Evolutionary conservation across 2,888 invertebrate genomes (phyloP).

Genomic region (Pollenia labialis): DNA sequence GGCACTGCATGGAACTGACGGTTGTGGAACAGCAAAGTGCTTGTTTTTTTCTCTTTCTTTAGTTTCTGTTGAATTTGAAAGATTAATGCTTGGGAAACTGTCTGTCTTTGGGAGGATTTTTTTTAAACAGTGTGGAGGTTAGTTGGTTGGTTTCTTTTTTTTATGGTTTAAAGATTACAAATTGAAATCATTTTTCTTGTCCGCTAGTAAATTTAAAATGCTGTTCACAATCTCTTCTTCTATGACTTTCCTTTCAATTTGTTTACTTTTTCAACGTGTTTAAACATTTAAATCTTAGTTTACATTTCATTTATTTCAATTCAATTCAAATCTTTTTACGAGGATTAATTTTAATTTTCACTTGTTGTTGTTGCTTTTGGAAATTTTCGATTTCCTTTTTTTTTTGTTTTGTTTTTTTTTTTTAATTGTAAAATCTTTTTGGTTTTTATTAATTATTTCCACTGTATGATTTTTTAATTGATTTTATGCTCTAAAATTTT

Average conservation of each 20-base stretch:
- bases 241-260: conserved; percentile 64
- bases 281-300: conserved; percentile 39
- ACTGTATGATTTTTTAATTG: conserved; percentile 57
- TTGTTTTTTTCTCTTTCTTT: conserved; percentile 2
- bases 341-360: conserved; percentile 63
- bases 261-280: conserved; percentile 1
- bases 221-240: conserved; percentile 6
- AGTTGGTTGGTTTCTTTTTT: conserved; percentile 12
- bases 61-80: conserved; percentile 31
- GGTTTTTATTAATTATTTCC: conserved; percentile 41
- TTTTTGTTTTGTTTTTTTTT: conserved; percentile 34
- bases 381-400: conserved; percentile 11
- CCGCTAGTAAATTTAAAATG: conserved; percentile 16
- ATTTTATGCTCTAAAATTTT: conserved; percentile 55
- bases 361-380: conserved; percentile 27
- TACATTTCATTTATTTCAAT: conserved; percentile 54
- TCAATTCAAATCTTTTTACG: conserved; percentile 31
- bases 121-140: background rate
- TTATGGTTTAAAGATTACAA: conserved; percentile 63
- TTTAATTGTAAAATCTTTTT: conserved; percentile 45
- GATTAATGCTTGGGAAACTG: conserved; percentile 60
- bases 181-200: conserved; percentile 70
- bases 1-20: too few relatives aligned
- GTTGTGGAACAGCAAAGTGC: conserved; percentile 5
- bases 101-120: conserved; percentile 11